Evolutionary conservation across 1,140 invertebrate genomes (phyloP).

Genomic region (Scaptodrosophila lebanonensis): DNA sequence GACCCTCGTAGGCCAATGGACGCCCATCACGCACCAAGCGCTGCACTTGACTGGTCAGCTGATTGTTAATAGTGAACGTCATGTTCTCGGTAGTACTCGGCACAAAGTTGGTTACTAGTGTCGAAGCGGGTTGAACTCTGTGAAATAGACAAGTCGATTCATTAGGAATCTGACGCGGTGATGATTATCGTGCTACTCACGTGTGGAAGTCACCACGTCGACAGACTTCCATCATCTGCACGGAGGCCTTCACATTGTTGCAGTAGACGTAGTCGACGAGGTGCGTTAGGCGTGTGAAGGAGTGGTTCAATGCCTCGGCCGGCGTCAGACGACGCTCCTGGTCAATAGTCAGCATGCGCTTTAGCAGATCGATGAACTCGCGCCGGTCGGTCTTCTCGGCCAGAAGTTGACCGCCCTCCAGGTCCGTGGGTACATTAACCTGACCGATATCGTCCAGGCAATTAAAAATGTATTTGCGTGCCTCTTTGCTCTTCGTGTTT

Average conservation of each 20-base stretch:
- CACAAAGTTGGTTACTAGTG: slow-evolving; percentile 84
- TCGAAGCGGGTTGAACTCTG: slow-evolving; percentile 81
- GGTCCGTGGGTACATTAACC: slow-evolving; percentile 97
- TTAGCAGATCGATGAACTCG: slow-evolving; percentile 97
- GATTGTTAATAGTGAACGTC: slow-evolving; percentile 92
- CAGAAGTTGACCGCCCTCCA: slow-evolving; percentile 95
- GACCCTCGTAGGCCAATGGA: slow-evolving; percentile 82
- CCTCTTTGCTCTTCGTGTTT: slow-evolving; percentile 99
- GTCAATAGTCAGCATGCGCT: slow-evolving; percentile 98
- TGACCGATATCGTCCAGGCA: slow-evolving; percentile 99
- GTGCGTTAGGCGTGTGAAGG: slow-evolving; percentile 95
- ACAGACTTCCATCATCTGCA: slow-evolving; percentile 97
- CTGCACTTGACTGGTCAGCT: slow-evolving; percentile 85
- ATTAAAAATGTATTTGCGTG: slow-evolving; percentile 99
- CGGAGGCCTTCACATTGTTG: slow-evolving; percentile 95
- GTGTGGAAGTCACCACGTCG: slow-evolving; percentile 82
- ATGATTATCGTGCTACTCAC: slow-evolving; percentile 64
- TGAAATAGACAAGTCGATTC: not conserved
- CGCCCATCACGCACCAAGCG: slow-evolving; percentile 81
- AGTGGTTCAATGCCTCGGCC: slow-evolving; percentile 95
- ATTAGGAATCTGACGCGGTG: not conserved
- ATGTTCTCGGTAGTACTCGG: slow-evolving; percentile 89
- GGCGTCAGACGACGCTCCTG: slow-evolving; percentile 97
- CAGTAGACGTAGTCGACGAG: slow-evolving; percentile 97
- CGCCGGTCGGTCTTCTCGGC: slow-evolving; percentile 97